phyloP scores from a whole-genome alignment of 2,797 vertebrate species.

The Cossypha niveicapilla region DNA sequence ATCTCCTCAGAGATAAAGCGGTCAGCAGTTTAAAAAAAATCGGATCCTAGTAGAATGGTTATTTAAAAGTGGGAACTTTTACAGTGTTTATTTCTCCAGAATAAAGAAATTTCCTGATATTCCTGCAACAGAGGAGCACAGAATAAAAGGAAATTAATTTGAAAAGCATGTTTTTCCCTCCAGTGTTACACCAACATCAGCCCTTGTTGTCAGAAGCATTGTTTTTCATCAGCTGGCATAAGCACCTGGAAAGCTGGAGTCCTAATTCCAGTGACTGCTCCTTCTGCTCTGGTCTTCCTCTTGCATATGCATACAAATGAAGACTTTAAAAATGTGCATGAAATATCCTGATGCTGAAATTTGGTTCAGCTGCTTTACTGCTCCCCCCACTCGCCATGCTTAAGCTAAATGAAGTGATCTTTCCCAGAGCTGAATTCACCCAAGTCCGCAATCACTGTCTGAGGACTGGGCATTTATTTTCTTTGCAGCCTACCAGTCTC shows the following conservation, averaged over 20 bases:
- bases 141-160: not conserved
- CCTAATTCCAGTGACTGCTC: not conserved
- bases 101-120: not conserved
- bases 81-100: not conserved
- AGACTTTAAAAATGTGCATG: not conserved
- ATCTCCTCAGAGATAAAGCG: not conserved
- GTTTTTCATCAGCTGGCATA: not conserved
- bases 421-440: not conserved
- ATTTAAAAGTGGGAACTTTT: not conserved
- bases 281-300: not conserved
- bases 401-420: not conserved
- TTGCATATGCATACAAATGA: not conserved
- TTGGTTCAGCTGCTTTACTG: not conserved
- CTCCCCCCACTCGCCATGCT: fast-evolving
- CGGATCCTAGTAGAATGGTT: not conserved
- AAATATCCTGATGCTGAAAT: not conserved
- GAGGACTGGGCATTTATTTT: not conserved
- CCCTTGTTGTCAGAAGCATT: not conserved
- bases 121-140: not conserved
- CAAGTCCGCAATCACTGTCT: fast-evolving
- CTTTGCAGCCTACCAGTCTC: not conserved
- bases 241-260: not conserved
- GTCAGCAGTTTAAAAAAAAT: not conserved
- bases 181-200: not conserved
- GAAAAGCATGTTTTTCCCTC: not conserved